phyloP scores from a whole-genome alignment of 1,140 invertebrate species.

The Agrilus planipennis region DNA sequence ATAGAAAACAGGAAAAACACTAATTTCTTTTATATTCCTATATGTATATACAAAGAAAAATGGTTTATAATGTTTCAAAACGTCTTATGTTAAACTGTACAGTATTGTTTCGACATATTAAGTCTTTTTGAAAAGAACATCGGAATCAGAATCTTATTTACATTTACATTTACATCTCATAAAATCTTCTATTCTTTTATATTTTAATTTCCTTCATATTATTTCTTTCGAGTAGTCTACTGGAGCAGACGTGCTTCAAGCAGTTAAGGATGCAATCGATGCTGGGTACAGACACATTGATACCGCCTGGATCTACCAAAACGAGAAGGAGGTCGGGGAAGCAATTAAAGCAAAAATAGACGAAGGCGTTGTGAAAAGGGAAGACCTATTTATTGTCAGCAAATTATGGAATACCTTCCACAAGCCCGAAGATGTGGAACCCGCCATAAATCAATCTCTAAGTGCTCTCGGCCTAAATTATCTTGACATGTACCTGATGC shows the following conservation, averaged over 20 bases:
- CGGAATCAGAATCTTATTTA: too few species aligned
- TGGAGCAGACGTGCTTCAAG: conserved; percentile 49
- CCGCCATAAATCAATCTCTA: conserved; percentile 50
- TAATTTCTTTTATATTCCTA: too few species aligned
- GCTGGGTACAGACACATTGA: conserved; percentile 84
- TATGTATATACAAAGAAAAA: too few species aligned
- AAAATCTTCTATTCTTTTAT: too few species aligned
- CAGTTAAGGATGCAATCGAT: conserved; percentile 60
- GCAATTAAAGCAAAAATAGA: conserved; percentile 59
- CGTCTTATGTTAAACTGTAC: too few species aligned
- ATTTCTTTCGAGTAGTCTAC: too few species aligned
- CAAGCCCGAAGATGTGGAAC: conserved; percentile 41
- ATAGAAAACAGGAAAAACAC: too few species aligned
- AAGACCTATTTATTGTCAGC: conserved; percentile 75
- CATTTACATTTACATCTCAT: too few species aligned
- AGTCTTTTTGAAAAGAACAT: too few species aligned
- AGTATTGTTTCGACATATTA: too few species aligned
- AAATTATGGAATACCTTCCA: conserved; percentile 66
- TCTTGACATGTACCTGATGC: conserved; percentile 71
- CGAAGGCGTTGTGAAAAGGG: conserved; percentile 61
- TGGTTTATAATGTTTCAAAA: too few species aligned
- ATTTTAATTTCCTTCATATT: too few species aligned
- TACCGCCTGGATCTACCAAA: conserved; percentile 72
- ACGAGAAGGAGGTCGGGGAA: conserved; percentile 73
- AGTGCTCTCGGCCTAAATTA: conserved; percentile 58